Evolutionary conservation across 2,113 vertebrate species (phyloP), one percentile per base, ranked within the genome.

Genomic region (Gasterosteus nipponicus): DNA sequence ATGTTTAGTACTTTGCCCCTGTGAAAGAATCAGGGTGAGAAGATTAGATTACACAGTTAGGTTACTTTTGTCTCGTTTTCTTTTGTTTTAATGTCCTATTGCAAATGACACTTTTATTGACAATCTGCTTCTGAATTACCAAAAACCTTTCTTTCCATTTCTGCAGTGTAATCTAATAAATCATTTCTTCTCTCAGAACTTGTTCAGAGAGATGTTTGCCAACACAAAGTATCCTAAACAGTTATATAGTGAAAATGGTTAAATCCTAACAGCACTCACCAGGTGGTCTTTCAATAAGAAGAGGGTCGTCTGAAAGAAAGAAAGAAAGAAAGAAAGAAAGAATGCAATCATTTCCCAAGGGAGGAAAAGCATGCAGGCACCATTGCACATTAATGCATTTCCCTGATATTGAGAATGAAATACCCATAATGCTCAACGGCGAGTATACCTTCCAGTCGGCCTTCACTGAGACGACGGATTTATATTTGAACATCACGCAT

Each of bases 281-380:
- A 91, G 98, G 98, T 49, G 98, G 97, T 88, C 98, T 96, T 81
- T 97, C 97, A 47, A 95, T 95, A 65, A 95, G 93, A n/a, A 95
- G 92, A 42, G 94, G 94, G 76, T 95, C 94, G 62, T 95, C 94
- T 95, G 91, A 91, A 87, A 92, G 62, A 78, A 73, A 82, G 62
- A 78, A 73, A 82, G 90, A 91, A 87, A 92, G 62, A 78, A 73
- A 82, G 91, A 91, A 87, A 92, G 62, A 78, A 73, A 81, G 66
- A 84, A 89, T 49, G 72, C 31, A 4, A 49, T 77, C 68, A 66
- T 72, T 68, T 82, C 41, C 82, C 58, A 35, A 56, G 73, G 57
- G 76, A 83, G 69, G 35, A 67, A 83, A 70, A 51, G 35, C 46
- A 68, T 54, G 54, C 46, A 89, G 59, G 54, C 29, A 63, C 62